Base-by-base conservation (phyloP, 2,113 vertebrate species). In the Zosterops hypoxanthus region DNA sequence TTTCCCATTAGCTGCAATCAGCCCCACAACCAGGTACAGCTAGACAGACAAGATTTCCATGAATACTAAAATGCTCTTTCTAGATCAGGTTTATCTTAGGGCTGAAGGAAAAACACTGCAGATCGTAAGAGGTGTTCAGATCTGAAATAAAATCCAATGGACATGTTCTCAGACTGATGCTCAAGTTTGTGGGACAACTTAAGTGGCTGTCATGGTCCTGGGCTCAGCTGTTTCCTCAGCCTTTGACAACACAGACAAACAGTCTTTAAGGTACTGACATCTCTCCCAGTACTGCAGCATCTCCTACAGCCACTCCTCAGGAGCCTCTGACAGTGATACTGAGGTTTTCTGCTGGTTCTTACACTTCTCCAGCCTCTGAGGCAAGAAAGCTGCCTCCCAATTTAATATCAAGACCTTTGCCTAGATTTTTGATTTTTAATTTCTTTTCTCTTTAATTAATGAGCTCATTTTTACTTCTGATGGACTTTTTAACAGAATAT, bases 401-500 rank as follows among this genome's bases (percentile, higher is more conserved):
- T 41, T 57, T 59, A 49, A 21, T 49, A 81, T 18, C 13, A 31
- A 36, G 14, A 15, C 55, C 26, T 52, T 63, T 12, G 16, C 19
- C 34, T 75, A 53, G 2, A 5, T 70, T 79, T 6, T 52, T 17
- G 1, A 15, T 44, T 72, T 61, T 52, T 28, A 0, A 9, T 5
- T 66, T 41, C 82, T 73, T 71, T 64, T 28, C 9, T 4, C 15
- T 60, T 85, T 65, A 4, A 60, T 29, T 44, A n/a, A 75, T 84
- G 65, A 68, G 14, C 25, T 95, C 41, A 46, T 55, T 42, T 80
- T 33, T 4, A 55, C 12, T 82, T 33, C 31, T 50, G 25, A n/a
- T 10, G 20, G 39, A 57, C 44, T 56, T 69, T 97, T 93, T 69
- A 89, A n/a, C 18, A 96, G 52, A 91, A 59, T 86, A 95, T 93